Base-by-base conservation (phyloP, 2,888 invertebrate genomes). In the Camponotus fellah region DNA sequence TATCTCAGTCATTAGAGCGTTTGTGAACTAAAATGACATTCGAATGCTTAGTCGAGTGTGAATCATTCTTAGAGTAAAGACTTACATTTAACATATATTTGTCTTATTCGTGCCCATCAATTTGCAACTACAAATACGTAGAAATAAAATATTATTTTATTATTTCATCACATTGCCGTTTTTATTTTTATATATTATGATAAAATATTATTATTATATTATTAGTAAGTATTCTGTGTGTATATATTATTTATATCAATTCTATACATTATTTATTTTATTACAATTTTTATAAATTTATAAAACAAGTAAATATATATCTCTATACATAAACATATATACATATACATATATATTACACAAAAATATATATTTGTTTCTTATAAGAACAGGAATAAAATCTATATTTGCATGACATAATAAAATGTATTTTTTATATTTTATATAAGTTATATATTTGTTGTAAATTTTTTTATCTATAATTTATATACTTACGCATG, bases 401-500 rank as follows among this genome's bases (percentile, higher is more conserved):
- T 12, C 14, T 46, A 46, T 46, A 46, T 46, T 46, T 46, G 14
- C 46, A 46, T 46, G 37, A 37, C 6, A 37, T 37, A 46, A 14
- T 49, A 6, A 49, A 49, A 49, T 49, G 17, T 40, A 10, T 40
- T 40, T 40, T 17, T 4, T 53, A n/a, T 6, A 53, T 56, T 49
- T 21, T 21, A 49, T 68, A n/a, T 49, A 65, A 34, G 14, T 21
- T 21, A 12, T 10, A 32, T 21, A 9, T 69, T 14, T n/a, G 3
- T 72, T 37, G 6, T 17, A 56, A 40, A 9, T 74, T 32, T 56
- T 74, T 43, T 58, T 72, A 60, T 3, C 1, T 53, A 21, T 17
- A 58, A 40, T 58, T 58, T 58, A 58, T 53, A 72, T 34, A 32
- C 66, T 53, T 53, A 53, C 8, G 6, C n/a, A n/a, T 53, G n/a